Percentiles rank a stretch among this genome's conserved stretches.
Evolutionary conservation across 1,140 invertebrate genomes (phyloP).

Genomic region (Dendroctonus valens): DNA sequence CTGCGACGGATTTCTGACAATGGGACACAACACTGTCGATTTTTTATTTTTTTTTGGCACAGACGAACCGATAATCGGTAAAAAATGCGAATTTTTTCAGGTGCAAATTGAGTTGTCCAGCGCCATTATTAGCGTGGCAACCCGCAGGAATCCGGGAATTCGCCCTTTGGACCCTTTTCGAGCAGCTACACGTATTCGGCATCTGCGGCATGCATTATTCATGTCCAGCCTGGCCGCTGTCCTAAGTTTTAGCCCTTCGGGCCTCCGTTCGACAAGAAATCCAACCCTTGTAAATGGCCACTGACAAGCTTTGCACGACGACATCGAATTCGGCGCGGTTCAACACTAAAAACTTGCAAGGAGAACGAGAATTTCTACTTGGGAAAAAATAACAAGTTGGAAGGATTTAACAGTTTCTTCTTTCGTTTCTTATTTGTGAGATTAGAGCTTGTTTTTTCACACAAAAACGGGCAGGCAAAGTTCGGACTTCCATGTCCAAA

Average conservation of each 20-base stretch:
- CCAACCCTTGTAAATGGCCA: slow-evolving; percentile 44
- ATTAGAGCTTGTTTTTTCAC: no score
- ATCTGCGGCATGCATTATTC: slow-evolving; percentile 51
- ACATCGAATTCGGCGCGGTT: no score
- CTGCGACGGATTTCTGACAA: background rate
- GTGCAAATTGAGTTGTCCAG: slow-evolving; percentile 12
- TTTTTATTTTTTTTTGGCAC: no score
- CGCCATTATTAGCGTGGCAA: background rate
- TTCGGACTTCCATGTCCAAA: no score
- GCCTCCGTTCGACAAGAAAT: slow-evolving; percentile 43
- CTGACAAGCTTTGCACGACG: slow-evolving; percentile 24
- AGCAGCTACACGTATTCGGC: slow-evolving; percentile 48
- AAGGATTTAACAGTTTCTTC: no score
- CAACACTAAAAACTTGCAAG: no score
- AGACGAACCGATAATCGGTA: no score
- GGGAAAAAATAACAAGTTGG: no score
- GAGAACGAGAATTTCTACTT: no score
- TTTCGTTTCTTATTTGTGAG: no score
- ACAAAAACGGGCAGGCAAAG: no score
- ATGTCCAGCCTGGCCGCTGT: slow-evolving; percentile 48
- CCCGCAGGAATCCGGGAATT: slow-evolving; percentile 13
- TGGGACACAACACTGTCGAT: background rate
- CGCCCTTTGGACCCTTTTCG: slow-evolving; percentile 34
- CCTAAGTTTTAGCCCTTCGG: slow-evolving; percentile 40
- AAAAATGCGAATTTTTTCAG: no score